phyloP scores from a whole-genome alignment of 2,888 invertebrate species.

The Glaucopsyche alexis region DNA sequence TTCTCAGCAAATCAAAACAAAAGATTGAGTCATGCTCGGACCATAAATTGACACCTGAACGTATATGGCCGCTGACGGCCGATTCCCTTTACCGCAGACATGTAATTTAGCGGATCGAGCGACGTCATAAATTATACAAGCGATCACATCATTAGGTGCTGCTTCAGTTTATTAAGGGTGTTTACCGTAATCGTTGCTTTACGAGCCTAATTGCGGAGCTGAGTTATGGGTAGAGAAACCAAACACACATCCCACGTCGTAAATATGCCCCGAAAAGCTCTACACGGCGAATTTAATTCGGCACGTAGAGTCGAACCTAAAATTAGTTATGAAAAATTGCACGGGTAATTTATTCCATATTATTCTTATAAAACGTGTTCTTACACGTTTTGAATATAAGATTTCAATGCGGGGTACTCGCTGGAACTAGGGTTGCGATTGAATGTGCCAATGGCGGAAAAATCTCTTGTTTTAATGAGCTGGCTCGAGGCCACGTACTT shows the following conservation, averaged over 20 bases:
- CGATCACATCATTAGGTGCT: constrained; percentile 40
- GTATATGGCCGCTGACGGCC: constrained; percentile 17
- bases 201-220: constrained; percentile 39
- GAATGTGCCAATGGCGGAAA: constrained; percentile 15
- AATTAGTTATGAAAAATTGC: constrained; percentile 30
- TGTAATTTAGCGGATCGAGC: constrained; percentile 31
- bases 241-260: constrained; percentile 35
- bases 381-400: constrained; percentile 21
- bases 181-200: constrained; percentile 42
- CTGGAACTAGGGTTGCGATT: constrained; percentile 3
- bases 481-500: neutral
- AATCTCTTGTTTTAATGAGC: constrained; percentile 28
- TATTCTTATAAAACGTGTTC: constrained; percentile 17
- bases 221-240: constrained; percentile 42
- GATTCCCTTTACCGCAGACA: constrained; percentile 21
- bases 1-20: constrained; percentile 26
- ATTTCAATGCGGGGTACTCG: neutral
- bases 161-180: constrained; percentile 40
- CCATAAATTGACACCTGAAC: constrained; percentile 45
- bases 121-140: constrained; percentile 31
- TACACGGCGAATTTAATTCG: constrained; percentile 28
- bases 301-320: constrained; percentile 29
- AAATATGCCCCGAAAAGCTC: constrained; percentile 30
- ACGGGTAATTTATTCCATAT: constrained; percentile 27
- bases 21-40: constrained; percentile 25